phyloP scores from a whole-genome alignment of 64 coral and sea anemone genomes.

The Hydrozoanthus tunicans region DNA sequence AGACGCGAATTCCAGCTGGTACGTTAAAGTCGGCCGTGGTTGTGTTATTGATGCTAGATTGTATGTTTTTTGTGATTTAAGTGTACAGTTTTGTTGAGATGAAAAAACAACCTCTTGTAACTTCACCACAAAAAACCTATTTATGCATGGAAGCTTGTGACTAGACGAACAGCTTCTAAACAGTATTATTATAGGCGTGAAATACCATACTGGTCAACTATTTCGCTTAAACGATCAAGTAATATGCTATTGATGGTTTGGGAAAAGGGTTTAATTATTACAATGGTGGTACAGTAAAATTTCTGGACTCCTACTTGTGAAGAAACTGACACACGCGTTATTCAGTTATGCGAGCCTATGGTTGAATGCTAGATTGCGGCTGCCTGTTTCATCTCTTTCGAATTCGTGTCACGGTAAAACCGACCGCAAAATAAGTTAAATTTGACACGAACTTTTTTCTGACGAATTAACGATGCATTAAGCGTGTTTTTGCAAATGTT shows the following conservation, averaged over 20 bases:
- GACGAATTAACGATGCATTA: constrained; percentile 38
- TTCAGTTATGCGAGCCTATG: neutral
- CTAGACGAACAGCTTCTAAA: constrained; percentile 5
- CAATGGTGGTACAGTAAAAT: neutral
- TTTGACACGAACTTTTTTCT: constrained; percentile 8
- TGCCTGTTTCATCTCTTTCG: constrained; percentile 46
- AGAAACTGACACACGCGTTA: constrained; percentile 16
- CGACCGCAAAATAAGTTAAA: constrained; percentile 10
- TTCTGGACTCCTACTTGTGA: constrained; percentile 25
- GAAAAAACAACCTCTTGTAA: constrained; percentile 55
- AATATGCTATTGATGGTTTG: constrained; percentile 34
- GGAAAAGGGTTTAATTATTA: neutral
- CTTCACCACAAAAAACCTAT: constrained; percentile 62
- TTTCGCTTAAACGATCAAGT: constrained; percentile 16
- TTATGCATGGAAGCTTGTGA: constrained; percentile 47
- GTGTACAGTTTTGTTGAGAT: constrained; percentile 47
- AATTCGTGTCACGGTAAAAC: constrained; percentile 20
- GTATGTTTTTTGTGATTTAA: constrained; percentile 8
- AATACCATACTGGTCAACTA: constrained; percentile 26
- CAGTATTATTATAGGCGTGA: constrained; percentile 45
- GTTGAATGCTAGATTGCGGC: neutral
- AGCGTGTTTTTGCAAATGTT: constrained; percentile 53
- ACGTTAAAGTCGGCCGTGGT: constrained; percentile 40
- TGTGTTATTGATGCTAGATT: neutral
- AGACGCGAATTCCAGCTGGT: constrained; percentile 99